These are phyloP conservation scores for Catostomus latipinnis DNA, from an alignment of 2,797 vertebrate genomes.

Conservation along the genomic window DNA sequence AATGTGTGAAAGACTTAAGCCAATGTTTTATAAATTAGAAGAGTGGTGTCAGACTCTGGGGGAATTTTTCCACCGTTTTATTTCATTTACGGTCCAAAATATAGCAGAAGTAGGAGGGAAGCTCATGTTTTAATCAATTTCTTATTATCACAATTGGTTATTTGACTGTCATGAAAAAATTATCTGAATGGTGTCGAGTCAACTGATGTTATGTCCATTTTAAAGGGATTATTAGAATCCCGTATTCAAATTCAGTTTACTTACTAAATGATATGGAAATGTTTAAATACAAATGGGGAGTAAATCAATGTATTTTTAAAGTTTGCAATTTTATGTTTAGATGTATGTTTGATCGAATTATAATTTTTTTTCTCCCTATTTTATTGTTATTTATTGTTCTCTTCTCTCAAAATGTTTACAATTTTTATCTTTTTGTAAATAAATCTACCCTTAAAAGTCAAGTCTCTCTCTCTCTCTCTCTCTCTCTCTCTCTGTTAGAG, in stretches of 20 bases:
- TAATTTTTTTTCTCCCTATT: too few species aligned
- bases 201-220: neutral
- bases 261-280: too few species aligned
- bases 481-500: constrained; percentile 34
- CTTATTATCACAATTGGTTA: too few species aligned
- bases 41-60: neutral
- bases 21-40: neutral
- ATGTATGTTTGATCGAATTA: too few species aligned
- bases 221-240: neutral
- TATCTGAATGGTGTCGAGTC: neutral
- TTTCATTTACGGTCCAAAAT: neutral
- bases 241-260: neutral
- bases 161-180: neutral
- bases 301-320: too few species aligned
- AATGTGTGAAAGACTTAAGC: neutral
- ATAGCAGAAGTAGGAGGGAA: neutral
- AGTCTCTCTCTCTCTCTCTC: constrained; percentile 2
- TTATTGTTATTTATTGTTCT: too few species aligned
- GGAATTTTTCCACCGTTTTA: neutral
- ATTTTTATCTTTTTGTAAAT: too few species aligned
- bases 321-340: too few species aligned
- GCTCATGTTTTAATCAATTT: neutral
- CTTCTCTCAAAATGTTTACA: too few species aligned
- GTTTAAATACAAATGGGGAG: too few species aligned
- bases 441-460: too few species aligned